Evolutionary conservation across 2,113 vertebrate genomes (phyloP).

Genomic region (Gorsachius goisagi): DNA sequence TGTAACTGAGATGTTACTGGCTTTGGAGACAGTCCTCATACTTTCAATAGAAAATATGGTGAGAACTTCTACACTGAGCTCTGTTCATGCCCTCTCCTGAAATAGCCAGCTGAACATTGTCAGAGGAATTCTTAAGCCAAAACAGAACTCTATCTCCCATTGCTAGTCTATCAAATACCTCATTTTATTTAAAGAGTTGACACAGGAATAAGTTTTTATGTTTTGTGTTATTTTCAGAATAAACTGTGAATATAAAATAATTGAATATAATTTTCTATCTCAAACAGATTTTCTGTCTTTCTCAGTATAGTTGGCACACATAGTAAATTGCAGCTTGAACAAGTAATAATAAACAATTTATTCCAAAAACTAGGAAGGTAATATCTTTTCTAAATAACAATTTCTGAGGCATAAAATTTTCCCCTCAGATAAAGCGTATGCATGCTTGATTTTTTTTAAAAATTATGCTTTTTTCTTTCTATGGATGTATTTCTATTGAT

Average conservation of each 20-base stretch:
- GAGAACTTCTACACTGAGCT: background rate
- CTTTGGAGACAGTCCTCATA: background rate
- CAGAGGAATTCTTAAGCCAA: background rate
- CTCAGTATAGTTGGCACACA: background rate
- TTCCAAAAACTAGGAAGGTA: background rate
- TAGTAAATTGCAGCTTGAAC: background rate
- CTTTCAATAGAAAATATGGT: background rate
- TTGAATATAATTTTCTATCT: background rate
- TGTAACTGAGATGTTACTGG: background rate
- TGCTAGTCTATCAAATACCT: background rate
- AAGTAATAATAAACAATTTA: background rate
- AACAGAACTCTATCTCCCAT: background rate
- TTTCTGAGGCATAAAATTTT: background rate
- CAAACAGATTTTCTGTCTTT: background rate
- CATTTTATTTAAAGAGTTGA: background rate
- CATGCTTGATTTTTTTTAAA: background rate
- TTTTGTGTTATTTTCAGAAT: background rate
- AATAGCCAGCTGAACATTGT: background rate
- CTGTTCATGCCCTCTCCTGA: background rate
- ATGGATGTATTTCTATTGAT: background rate
- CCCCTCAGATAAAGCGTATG: background rate
- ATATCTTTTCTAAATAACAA: background rate
- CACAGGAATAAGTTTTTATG: background rate
- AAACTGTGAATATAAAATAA: background rate
- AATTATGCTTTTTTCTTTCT: background rate